Evolutionary conservation across 2,888 invertebrate species (phyloP), one percentile per base, ranked within the genome.

Genomic region (Rhingia rostrata): DNA sequence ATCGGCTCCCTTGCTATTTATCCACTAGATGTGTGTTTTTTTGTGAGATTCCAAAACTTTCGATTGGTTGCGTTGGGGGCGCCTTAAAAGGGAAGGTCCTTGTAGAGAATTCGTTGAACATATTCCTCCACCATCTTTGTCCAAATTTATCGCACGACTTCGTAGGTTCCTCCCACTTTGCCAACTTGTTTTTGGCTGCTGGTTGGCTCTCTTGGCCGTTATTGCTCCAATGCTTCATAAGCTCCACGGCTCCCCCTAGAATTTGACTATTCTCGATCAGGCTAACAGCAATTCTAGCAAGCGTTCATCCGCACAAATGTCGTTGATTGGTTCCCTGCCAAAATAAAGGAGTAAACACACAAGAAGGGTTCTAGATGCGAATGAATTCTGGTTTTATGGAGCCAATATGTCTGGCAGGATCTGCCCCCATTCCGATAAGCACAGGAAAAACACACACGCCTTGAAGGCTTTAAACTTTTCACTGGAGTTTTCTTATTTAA

Each of bases 401-500:
- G 73, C 43, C 60, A 61, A 12, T 67, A 22, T 66, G 72, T 77
- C 72, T 72, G 60, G 75, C 43, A 51, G 77, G 82, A 63, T 83
- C 77, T 78, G 73, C 82, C 82, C 53, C 74, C 41, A 32, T 7
- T 10, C 32, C 4, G 14, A 22, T 30, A 30, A 35, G 39, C 22
- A 2, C 22, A 22, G 22, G 22, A 22, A 22, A 22, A 60, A 33
- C 2, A 54, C 45, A 45, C 49, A 78, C 74, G 64, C 74, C 84
- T 80, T 7, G 61, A 66, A 78, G 84, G 84, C 84, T 84, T 84
- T 84, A 84, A 84, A 79, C 69, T 84, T 79, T 83, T 73, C 39
- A 63, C 49, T 70, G 66, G 70, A 80, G 78, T 83, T 78, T 79
- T 54, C 47, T 88, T n/a, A n/a, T n/a, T 90, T 90, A 90, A 90